Percentiles rank a stretch among this genome's conserved stretches.
These are phyloP conservation scores for Euplagia quadripunctaria DNA, from an alignment of 2,888 invertebrate genomes.

Conservation along the genomic window DNA sequence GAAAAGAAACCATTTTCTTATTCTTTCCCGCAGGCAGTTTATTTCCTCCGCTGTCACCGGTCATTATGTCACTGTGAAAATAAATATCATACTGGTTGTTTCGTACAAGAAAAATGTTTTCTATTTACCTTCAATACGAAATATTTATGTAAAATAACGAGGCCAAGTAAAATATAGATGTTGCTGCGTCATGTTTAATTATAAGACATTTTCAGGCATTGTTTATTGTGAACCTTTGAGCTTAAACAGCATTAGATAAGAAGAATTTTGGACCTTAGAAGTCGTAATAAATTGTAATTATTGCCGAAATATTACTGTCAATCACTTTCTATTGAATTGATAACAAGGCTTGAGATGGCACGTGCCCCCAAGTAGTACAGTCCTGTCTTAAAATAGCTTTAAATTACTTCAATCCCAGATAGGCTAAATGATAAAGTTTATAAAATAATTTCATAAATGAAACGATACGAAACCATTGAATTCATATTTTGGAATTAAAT, in stretches of 20 bases:
- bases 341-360: not conserved
- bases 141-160: slow-evolving; percentile 33
- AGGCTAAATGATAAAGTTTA: not conserved
- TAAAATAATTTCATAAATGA: not conserved
- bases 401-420: not conserved
- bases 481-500: too few relatives aligned
- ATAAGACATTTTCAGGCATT: not conserved
- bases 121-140: slow-evolving; percentile 39
- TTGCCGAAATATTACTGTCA: not conserved
- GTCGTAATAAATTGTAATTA: not conserved
- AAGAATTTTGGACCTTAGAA: not conserved
- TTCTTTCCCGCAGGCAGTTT: slow-evolving; percentile 71
- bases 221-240: not conserved
- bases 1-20: slow-evolving; percentile 71
- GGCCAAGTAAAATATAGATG: not conserved
- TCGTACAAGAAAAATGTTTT: slow-evolving; percentile 45
- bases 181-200: not conserved
- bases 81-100: slow-evolving; percentile 58
- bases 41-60: slow-evolving; percentile 73
- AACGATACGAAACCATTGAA: not conserved
- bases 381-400: not conserved
- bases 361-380: not conserved
- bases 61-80: slow-evolving; percentile 72
- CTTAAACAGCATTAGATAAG: not conserved
- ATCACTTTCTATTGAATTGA: too few relatives aligned